Evolutionary conservation across 2,797 vertebrate species (phyloP).

Genomic region (Chlorospingus flavigularis): DNA sequence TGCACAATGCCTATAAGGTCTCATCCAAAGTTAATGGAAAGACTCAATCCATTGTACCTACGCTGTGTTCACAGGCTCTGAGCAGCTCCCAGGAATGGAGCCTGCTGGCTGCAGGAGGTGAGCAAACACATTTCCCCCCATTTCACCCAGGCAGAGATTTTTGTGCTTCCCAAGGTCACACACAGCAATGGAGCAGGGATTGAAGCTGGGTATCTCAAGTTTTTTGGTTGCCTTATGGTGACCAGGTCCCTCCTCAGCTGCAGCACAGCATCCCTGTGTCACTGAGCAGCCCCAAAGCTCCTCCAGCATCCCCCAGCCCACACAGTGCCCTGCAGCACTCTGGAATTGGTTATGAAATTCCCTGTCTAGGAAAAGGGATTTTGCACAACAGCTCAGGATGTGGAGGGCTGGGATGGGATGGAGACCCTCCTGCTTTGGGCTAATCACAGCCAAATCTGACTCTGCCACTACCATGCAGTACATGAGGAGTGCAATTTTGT

Average conservation of each 20-base stretch:
- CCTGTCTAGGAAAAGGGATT: not conserved
- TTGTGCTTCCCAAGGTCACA: not conserved
- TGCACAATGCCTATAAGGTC: not conserved
- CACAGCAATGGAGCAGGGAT: not conserved
- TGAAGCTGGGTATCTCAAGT: not conserved
- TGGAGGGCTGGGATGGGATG: not conserved
- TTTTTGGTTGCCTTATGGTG: not conserved
- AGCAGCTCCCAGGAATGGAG: not conserved
- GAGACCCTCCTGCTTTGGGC: not conserved
- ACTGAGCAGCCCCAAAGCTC: not conserved
- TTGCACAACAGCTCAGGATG: not conserved
- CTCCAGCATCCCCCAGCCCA: not conserved
- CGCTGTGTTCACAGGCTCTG: not conserved
- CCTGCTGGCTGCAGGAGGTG: not conserved
- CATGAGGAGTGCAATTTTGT: not conserved
- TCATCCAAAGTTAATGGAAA: conserved; percentile 34
- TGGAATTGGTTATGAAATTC: fast-evolving
- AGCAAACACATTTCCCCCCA: not conserved
- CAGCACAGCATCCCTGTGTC: not conserved
- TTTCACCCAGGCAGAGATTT: not conserved
- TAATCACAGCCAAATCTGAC: not conserved
- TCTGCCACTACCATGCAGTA: not conserved
- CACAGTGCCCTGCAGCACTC: not conserved
- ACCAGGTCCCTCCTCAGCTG: not conserved
- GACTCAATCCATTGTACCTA: not conserved